phyloP scores from a whole-genome alignment of 2,113 vertebrate species.

The Reinhardtius hippoglossoides region DNA sequence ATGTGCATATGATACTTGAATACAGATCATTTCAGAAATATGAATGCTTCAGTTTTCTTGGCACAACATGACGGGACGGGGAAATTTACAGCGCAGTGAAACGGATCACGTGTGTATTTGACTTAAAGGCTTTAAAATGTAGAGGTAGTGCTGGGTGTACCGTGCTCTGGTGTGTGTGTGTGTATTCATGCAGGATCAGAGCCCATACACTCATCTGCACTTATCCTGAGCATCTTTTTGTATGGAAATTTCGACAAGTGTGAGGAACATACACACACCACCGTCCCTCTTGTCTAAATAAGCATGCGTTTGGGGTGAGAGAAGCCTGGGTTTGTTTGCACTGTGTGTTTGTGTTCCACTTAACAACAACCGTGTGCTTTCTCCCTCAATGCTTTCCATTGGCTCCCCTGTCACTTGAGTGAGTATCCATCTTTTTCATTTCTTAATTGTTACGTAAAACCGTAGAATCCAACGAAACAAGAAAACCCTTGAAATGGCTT shows the following conservation, averaged over 20 bases:
- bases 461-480: slow-evolving; percentile 1
- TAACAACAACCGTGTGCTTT: slow-evolving; percentile 87
- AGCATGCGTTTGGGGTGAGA: slow-evolving; percentile 65
- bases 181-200: slow-evolving; percentile 29
- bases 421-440: slow-evolving; percentile 85
- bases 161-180: slow-evolving; percentile 67
- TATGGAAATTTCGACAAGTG: slow-evolving; percentile 13
- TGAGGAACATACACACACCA: background rate
- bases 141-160: slow-evolving; percentile 81
- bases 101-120: slow-evolving; percentile 30
- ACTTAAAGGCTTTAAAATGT: slow-evolving; percentile 38
- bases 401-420: slow-evolving; percentile 87
- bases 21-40: slow-evolving; percentile 61
- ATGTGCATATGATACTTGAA: slow-evolving; percentile 71
- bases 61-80: slow-evolving; percentile 24
- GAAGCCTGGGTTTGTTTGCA: slow-evolving; percentile 62
- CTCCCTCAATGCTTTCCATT: slow-evolving; percentile 93
- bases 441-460: background rate
- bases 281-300: background rate
- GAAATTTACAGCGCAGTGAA: slow-evolving; percentile 10
- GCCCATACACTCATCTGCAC: slow-evolving; percentile 38
- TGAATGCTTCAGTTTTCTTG: slow-evolving; percentile 54
- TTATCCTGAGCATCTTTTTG: slow-evolving; percentile 26
- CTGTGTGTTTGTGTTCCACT: slow-evolving; percentile 70
- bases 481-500: background rate